A percentile compares a stretch with the other conserved stretches of the same genome.
These are phyloP conservation scores for Limnothrissa miodon DNA, from an alignment of 2,113 vertebrate genomes.

Conservation along the genomic window DNA sequence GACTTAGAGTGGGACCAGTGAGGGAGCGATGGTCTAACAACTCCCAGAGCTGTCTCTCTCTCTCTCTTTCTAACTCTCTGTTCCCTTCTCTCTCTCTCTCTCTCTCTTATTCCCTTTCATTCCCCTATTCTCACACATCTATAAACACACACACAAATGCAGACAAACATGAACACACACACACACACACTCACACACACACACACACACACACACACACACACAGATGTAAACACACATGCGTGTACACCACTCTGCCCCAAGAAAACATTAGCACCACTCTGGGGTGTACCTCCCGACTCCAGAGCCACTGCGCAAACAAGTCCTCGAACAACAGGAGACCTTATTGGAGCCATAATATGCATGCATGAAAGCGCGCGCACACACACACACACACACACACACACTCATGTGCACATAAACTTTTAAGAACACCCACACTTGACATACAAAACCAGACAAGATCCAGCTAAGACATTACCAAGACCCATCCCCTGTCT, in stretches of 20 bases:
- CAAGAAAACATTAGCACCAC: neutral
- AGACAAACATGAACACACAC: constrained; percentile 14
- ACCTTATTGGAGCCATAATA: neutral
- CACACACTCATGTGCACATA: neutral
- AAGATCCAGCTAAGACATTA: neutral
- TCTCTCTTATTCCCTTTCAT: neutral
- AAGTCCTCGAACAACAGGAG: constrained; percentile 3
- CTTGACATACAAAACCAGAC: neutral
- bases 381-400: constrained; percentile 12
- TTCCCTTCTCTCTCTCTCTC: neutral
- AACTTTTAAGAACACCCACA: neutral
- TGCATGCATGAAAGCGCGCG: neutral
- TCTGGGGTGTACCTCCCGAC: neutral
- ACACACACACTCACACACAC: constrained; percentile 10
- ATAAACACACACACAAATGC: neutral
- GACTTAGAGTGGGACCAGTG: constrained; percentile 34
- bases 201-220: constrained; percentile 24
- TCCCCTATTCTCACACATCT: neutral
- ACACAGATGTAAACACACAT: neutral
- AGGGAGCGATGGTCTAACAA: constrained; percentile 26
- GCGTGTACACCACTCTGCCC: neutral
- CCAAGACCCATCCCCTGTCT: neutral
- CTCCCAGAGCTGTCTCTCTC: constrained; percentile 43
- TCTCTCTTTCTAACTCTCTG: constrained; percentile 19
- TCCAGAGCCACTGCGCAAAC: constrained; percentile 1